These are phyloP conservation scores for Tolypeutes matacus DNA, from an alignment of 2,797 vertebrate genomes.

Conservation along the genomic window DNA sequence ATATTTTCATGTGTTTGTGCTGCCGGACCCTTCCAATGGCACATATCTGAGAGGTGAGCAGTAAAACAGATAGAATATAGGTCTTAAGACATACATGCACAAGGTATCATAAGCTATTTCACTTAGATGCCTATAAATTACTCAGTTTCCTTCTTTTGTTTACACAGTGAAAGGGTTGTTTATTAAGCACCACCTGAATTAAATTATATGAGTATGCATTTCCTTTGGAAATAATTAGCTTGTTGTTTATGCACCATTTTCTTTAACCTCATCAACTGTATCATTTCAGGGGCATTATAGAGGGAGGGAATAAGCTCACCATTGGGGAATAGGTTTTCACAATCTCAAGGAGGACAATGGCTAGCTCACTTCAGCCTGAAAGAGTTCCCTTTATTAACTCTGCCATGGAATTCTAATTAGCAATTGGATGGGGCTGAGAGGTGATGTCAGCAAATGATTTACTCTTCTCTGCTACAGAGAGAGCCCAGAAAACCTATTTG, in stretches of 20 bases:
- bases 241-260: conserved; percentile 64
- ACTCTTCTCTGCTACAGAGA: background rate
- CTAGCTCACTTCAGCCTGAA: conserved; percentile 10
- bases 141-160: conserved; percentile 69
- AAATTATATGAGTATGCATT: conserved; percentile 70
- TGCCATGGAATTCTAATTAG: conserved; percentile 59
- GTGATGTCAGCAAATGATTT: background rate
- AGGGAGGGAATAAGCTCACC: background rate
- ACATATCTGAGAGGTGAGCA: conserved; percentile 54
- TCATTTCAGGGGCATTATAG: conserved; percentile 44
- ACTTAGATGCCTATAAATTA: conserved; percentile 46
- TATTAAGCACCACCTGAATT: conserved; percentile 69
- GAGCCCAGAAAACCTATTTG: background rate
- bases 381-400: conserved; percentile 60
- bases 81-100: conserved; percentile 4
- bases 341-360: conserved; percentile 4
- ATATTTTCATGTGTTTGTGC: conserved; percentile 59
- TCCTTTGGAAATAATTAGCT: conserved; percentile 76
- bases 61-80: conserved; percentile 18
- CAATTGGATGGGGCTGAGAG: conserved; percentile 28
- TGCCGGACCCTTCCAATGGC: conserved; percentile 9
- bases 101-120: conserved; percentile 10
- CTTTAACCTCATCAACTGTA: conserved; percentile 50
- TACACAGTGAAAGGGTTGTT: conserved; percentile 64
- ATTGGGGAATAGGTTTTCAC: conserved; percentile 50